Evolutionary conservation across 2,797 vertebrate species (phyloP).

Genomic region (Bradypodion pumilum): DNA sequence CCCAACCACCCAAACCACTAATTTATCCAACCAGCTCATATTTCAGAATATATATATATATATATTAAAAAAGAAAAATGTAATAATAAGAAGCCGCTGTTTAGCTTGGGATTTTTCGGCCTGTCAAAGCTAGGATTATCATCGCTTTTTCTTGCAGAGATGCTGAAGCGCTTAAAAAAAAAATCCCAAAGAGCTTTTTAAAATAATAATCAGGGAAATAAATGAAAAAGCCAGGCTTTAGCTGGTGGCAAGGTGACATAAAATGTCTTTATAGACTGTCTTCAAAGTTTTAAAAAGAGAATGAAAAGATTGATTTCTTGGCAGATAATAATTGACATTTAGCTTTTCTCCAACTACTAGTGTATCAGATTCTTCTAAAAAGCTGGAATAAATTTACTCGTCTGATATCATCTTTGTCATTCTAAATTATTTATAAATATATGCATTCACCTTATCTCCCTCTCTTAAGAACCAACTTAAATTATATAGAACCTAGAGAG

Average conservation of each 20-base stretch:
- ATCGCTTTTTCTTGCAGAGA: constrained; percentile 60
- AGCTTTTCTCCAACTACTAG: constrained; percentile 70
- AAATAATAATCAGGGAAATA: constrained; percentile 57
- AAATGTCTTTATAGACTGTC: constrained; percentile 68
- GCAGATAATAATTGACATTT: constrained; percentile 82
- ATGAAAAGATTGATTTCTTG: constrained; percentile 78
- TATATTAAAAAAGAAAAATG: neutral
- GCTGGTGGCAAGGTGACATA: constrained; percentile 71
- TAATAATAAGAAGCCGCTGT: neutral
- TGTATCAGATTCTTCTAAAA: constrained; percentile 70
- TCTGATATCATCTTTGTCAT: constrained; percentile 68
- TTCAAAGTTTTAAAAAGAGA: constrained; percentile 75
- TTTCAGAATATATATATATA: no score
- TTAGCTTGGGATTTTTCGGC: neutral
- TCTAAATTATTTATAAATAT: constrained; percentile 77
- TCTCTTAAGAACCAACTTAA: no score
- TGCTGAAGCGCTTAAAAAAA: constrained; percentile 59
- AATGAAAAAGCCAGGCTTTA: constrained; percentile 61
- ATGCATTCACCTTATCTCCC: no score
- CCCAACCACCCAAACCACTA: no score
- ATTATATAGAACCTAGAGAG: no score
- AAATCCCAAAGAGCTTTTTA: constrained; percentile 54
- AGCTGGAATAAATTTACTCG: constrained; percentile 73
- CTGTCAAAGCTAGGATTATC: neutral
- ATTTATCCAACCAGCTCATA: neutral